Conservation (phyloP, 2,797 vertebrate genomes). For the Chaenodraco wilsoni region DNA sequence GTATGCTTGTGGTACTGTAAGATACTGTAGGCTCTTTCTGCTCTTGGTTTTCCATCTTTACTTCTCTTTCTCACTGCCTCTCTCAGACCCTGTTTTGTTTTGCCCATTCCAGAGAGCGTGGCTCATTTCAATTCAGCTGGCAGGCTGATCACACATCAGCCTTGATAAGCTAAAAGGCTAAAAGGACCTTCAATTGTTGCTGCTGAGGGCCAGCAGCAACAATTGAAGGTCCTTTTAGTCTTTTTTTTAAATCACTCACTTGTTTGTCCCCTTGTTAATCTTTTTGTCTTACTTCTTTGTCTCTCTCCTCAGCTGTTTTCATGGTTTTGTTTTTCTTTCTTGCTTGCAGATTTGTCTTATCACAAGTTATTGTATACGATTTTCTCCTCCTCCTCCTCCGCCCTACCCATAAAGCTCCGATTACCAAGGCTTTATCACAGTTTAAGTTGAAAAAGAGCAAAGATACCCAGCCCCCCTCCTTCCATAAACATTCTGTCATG, state of each 20-base stretch:
- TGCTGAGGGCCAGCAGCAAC: slow-evolving; percentile 62
- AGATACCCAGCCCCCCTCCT: slow-evolving; percentile 26
- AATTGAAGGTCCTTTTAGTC: slow-evolving; percentile 68
- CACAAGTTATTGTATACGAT: slow-evolving; percentile 57
- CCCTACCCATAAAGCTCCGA: slow-evolving; percentile 69
- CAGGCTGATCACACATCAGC: slow-evolving; percentile 71
- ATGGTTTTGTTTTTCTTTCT: slow-evolving; percentile 50
- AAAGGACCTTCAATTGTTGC: no score
- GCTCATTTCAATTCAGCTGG: slow-evolving; percentile 77
- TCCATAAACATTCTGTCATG: slow-evolving; percentile 57
- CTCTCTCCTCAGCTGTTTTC: slow-evolving; percentile 54
- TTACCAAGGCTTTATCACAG: slow-evolving; percentile 72
- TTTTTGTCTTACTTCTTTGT: slow-evolving; percentile 40
- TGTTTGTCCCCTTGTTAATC: slow-evolving; percentile 62
- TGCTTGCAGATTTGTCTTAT: slow-evolving; percentile 53
- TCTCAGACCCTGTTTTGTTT: slow-evolving; percentile 68
- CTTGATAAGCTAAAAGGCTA: slow-evolving; percentile 76
- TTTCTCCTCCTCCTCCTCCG: slow-evolving; percentile 40
- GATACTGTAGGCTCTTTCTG: slow-evolving; percentile 37
- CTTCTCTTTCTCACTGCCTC: slow-evolving; percentile 43
- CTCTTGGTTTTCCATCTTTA: slow-evolving; percentile 46
- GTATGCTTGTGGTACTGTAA: slow-evolving; percentile 60
- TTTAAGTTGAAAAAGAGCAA: slow-evolving; percentile 67
- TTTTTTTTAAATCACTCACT: slow-evolving; percentile 66
- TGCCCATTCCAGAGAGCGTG: slow-evolving; percentile 59